Base-by-base conservation (phyloP, 1,140 invertebrate species). In the Psix sp. region DNA sequence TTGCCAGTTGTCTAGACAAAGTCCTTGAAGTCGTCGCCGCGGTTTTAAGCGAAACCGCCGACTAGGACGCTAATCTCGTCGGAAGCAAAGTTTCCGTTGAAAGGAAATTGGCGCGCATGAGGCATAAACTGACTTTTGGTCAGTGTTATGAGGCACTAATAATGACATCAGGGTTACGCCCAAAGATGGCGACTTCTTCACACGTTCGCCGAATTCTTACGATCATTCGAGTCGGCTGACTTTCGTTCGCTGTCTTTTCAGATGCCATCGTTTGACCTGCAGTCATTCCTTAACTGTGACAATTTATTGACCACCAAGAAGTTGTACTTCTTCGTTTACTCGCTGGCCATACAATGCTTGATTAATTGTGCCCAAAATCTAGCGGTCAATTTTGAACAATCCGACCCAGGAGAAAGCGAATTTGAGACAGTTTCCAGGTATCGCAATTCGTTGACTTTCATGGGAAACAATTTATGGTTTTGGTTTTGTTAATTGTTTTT, bases 1-100 rank as follows among this genome's bases (percentile, higher is more conserved):
- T 71, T 71, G 49, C 35, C 49, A 52, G 67, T 39, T 36, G 67
- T 71, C 67, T 71, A 71, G 67, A 71, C 67, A 49, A 62, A 71
- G 67, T 71, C 67, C 67, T 71, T 71, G 67, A 71, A 48, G 60
- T 35, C 43, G 26, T 60, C 40, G 56, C 31, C 38, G 20, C 45
- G 33, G 16, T 31, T 31, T n/a, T n/a, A n/a, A n/a, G n/a, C n/a
- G 16, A 18, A 29, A 13, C 43, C 57, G 49, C 40, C 54, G 51
- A 57, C 49, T 68, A 17, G 15, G 35, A 46, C 31, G 21, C 38
- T 60, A 56, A 65, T 52, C 54, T 46, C 39, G 11, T 52, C 33
- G 36, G 43, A 35, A 52, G 35, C n/a, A 60, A 60, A 49, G 6
- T 56, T 71, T 49, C 20, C 0, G 49, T 43, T 49, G 21, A 60